phyloP scores from a whole-genome alignment of 2,113 vertebrate genomes.

The Ptyas mucosa region DNA sequence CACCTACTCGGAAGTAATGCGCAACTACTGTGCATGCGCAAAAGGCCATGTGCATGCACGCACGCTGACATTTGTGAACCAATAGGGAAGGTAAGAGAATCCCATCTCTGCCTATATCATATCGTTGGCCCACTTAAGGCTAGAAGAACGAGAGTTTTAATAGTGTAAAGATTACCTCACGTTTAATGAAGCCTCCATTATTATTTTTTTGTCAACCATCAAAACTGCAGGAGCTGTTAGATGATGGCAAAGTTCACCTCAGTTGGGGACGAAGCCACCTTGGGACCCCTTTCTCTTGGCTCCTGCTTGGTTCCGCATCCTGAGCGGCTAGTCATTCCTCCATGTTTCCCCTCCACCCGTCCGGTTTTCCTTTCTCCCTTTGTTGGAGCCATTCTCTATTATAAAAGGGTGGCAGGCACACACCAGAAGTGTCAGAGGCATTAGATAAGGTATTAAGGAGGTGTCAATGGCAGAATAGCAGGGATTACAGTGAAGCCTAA shows the following conservation, averaged over 20 bases:
- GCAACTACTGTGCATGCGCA: no score
- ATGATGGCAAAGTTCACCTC: not conserved
- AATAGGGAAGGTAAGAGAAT: no score
- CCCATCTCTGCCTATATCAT: no score
- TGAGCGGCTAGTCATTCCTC: conserved; percentile 26
- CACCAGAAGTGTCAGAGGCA: conserved; percentile 52
- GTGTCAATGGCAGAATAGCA: conserved; percentile 61
- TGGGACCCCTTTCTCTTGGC: not conserved
- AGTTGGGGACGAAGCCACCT: not conserved
- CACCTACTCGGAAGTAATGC: no score
- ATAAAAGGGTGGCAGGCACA: conserved; percentile 36
- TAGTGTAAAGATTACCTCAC: not conserved
- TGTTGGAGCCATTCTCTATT: not conserved
- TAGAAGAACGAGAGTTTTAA: not conserved
- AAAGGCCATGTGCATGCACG: no score
- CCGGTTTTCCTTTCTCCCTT: not conserved
- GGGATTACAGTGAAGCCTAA: conserved; percentile 65
- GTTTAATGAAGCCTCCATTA: not conserved
- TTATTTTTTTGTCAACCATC: fast-evolving
- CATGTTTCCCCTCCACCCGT: not conserved
- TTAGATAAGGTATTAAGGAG: conserved; percentile 66
- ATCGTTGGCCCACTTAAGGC: not conserved
- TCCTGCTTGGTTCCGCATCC: conserved; percentile 16
- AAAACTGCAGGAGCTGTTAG: not conserved
- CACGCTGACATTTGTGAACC: no score